A percentile compares a stretch with the other conserved stretches of the same genome.
Conservation (phyloP, 2,888 invertebrate genomes). For the Oligia fasciuncula region DNA sequence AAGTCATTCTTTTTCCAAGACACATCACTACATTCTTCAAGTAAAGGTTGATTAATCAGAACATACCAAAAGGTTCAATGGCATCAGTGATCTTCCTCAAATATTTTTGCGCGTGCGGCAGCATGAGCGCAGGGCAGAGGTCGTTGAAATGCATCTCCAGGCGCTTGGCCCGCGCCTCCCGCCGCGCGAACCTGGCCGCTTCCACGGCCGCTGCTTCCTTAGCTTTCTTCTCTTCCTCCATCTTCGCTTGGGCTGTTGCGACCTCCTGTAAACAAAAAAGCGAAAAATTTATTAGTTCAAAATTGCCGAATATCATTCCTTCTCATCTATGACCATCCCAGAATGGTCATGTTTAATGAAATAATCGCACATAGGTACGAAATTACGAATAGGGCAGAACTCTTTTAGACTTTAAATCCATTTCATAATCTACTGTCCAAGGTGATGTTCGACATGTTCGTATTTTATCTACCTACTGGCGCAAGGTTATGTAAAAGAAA, state of each 20-base stretch:
- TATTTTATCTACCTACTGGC: not conserved
- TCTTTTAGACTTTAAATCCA: not conserved
- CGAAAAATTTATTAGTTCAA: not conserved
- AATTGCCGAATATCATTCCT: not conserved
- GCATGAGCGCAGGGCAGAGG: conserved; percentile 86
- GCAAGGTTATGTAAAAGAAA: not conserved
- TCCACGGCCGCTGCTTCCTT: conserved; percentile 83
- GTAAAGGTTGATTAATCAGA: not conserved
- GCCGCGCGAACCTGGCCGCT: conserved; percentile 85
- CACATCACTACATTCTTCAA: not conserved
- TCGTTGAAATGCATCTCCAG: conserved; percentile 88
- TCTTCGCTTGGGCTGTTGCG: conserved; percentile 78
- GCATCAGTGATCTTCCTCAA: conserved; percentile 83
- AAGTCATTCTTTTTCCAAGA: not conserved
- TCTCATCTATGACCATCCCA: not conserved
- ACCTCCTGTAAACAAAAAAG: conserved; percentile 74
- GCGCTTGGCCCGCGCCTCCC: conserved; percentile 86
- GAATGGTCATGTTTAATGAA: not conserved
- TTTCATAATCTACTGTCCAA: not conserved
- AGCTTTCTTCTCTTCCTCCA: conserved; percentile 73
- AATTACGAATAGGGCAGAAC: not conserved
- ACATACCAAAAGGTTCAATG: conserved; percentile 80
- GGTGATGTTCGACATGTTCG: not conserved
- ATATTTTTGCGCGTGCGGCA: conserved; percentile 88
- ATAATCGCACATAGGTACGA: not conserved